Conservation (phyloP, 2,113 vertebrate species). For the Entelurus aequoreus region DNA sequence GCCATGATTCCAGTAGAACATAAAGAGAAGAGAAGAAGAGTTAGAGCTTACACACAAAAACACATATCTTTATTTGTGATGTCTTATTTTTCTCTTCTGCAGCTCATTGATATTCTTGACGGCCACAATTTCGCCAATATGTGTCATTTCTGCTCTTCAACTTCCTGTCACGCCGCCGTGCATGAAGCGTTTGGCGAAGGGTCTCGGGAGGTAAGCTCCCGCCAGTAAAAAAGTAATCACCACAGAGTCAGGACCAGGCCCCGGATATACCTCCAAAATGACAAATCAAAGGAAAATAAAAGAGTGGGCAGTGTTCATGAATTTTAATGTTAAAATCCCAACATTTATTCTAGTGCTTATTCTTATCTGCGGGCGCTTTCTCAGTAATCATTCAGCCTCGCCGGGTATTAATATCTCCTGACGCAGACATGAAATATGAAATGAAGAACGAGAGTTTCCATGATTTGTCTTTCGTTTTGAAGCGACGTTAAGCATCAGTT, state of each 20-base stretch:
- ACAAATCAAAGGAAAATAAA: constrained; percentile 32
- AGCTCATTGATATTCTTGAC: constrained; percentile 21
- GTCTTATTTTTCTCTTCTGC: constrained; percentile 4
- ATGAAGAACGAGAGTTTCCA: not conserved
- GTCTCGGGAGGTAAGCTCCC: constrained; percentile 25
- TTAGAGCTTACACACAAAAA: constrained; percentile 28
- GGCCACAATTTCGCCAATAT: not conserved
- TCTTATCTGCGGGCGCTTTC: constrained; percentile 60
- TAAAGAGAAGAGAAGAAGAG: constrained; percentile 20
- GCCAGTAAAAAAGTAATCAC: constrained; percentile 46
- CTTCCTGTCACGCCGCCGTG: constrained; percentile 17
- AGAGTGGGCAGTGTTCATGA: constrained; percentile 44
- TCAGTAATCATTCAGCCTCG: constrained; percentile 32
- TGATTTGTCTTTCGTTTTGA: not conserved
- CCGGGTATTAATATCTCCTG: constrained; percentile 30
- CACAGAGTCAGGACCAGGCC: constrained; percentile 35
- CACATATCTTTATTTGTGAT: not conserved
- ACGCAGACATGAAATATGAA: constrained; percentile 7
- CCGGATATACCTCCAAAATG: constrained; percentile 45
- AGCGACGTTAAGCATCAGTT: not conserved
- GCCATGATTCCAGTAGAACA: constrained; percentile 22
- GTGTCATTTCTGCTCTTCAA: constrained; percentile 15
- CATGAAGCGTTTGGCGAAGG: constrained; percentile 13
- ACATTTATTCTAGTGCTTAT: constrained; percentile 46
- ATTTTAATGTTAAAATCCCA: constrained; percentile 63